phyloP scores from a whole-genome alignment of 1,140 invertebrate species.

The Lysiphlebus fabarum region DNA sequence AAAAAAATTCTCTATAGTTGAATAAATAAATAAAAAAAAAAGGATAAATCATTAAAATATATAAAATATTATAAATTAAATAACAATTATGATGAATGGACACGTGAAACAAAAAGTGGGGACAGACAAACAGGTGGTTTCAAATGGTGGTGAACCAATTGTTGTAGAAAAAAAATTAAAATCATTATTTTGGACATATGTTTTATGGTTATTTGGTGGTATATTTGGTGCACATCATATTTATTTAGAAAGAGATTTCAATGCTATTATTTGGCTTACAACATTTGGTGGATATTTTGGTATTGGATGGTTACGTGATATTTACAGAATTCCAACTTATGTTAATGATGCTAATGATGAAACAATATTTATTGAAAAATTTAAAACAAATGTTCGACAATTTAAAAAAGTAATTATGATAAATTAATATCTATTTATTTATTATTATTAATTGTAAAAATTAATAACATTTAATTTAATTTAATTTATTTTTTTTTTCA shows the following conservation, averaged over 20 bases:
- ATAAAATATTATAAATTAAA: background rate
- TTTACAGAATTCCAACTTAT: conserved; percentile 82
- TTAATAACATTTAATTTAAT: conserved; percentile 4
- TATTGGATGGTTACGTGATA: conserved; percentile 80
- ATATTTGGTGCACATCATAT: conserved; percentile 87
- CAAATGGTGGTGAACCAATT: background rate
- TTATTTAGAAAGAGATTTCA: conserved; percentile 83
- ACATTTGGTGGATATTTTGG: conserved; percentile 84
- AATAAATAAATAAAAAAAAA: background rate
- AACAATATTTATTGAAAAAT: conserved; percentile 64
- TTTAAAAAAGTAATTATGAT: conserved; percentile 64
- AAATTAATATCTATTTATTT: conserved; percentile 15
- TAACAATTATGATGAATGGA: background rate
- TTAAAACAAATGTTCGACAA: conserved; percentile 62
- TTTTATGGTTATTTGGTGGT: conserved; percentile 84
- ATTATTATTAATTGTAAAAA: background rate
- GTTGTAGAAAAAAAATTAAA: conserved; percentile 21
- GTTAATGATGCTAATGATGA: conserved; percentile 84
- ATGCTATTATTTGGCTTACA: conserved; percentile 85
- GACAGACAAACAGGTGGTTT: background rate
- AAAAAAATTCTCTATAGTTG: conserved; percentile 1
- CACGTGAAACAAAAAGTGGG: conserved; percentile 6
- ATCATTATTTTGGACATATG: conserved; percentile 60
- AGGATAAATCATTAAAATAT: background rate
- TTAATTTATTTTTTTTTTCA: conserved; percentile 44